Evolutionary conservation across 2,888 invertebrate genomes (phyloP).

Genomic region (Melipona bicolor): DNA sequence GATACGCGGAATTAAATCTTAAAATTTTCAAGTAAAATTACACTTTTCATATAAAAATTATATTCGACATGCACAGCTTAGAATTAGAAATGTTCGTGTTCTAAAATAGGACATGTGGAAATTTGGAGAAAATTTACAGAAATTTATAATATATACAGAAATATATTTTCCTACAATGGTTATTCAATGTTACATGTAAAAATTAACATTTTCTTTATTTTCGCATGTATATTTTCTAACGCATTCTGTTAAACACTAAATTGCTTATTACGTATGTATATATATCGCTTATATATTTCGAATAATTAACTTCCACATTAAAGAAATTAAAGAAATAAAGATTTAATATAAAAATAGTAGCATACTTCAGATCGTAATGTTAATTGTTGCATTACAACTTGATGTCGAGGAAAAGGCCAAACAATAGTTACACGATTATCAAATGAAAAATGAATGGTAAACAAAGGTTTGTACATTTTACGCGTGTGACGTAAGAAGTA

Average conservation of each 20-base stretch:
- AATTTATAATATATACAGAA: background rate
- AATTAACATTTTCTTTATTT: background rate
- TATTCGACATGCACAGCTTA: background rate
- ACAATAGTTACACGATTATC: slow-evolving; percentile 4
- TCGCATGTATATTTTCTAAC: background rate
- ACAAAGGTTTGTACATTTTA: background rate
- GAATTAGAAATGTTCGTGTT: background rate
- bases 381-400: background rate
- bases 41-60: background rate
- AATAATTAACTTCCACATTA: background rate
- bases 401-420: background rate
- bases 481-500: slow-evolving; percentile 7
- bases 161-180: background rate
- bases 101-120: background rate
- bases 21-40: background rate
- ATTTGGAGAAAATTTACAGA: background rate
- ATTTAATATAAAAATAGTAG: background rate
- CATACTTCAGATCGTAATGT: too few relatives aligned
- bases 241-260: background rate
- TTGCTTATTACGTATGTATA: background rate
- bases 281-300: background rate
- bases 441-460: background rate
- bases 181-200: background rate
- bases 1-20: background rate
- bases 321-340: background rate